phyloP scores from a whole-genome alignment of 2,113 vertebrate species.

The Catharus fuscescens region DNA sequence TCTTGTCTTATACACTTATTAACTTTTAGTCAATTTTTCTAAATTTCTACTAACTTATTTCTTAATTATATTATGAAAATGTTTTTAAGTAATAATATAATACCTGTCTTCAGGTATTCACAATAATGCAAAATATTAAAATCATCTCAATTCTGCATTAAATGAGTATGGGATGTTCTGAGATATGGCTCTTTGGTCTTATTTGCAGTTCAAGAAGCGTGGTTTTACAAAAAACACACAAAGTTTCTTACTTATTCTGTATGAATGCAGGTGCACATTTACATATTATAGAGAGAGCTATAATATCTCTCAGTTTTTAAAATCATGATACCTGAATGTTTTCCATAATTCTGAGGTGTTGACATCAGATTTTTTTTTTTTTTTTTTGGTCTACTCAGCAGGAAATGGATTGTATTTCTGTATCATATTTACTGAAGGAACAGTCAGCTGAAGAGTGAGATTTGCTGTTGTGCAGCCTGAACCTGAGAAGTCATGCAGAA shows the following conservation, averaged over 20 bases:
- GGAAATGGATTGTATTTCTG: constrained; percentile 30
- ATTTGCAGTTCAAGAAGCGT: neutral
- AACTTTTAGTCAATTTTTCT: neutral
- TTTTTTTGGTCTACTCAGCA: neutral
- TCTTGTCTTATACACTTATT: neutral
- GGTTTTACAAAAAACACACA: neutral
- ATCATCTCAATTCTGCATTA: neutral
- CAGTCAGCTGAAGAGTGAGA: neutral
- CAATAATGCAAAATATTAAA: neutral
- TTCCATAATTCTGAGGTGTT: neutral
- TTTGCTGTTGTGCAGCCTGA: constrained; percentile 1
- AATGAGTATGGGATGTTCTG: neutral
- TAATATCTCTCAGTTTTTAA: neutral
- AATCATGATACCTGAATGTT: neutral
- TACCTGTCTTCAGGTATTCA: neutral
- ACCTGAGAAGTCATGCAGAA: neutral
- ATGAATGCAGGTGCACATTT: neutral
- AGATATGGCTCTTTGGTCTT: neutral
- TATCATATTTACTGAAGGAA: neutral
- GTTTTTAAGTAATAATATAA: neutral
- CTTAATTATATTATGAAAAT: neutral
- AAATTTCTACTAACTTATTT: neutral
- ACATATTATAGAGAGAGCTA: neutral
- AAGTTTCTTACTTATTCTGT: neutral
- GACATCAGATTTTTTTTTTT: neutral